Percentiles rank a stretch among this genome's conserved stretches.
phyloP scores from a whole-genome alignment of 1,140 invertebrate species.

The Lordiphosa mommai region DNA sequence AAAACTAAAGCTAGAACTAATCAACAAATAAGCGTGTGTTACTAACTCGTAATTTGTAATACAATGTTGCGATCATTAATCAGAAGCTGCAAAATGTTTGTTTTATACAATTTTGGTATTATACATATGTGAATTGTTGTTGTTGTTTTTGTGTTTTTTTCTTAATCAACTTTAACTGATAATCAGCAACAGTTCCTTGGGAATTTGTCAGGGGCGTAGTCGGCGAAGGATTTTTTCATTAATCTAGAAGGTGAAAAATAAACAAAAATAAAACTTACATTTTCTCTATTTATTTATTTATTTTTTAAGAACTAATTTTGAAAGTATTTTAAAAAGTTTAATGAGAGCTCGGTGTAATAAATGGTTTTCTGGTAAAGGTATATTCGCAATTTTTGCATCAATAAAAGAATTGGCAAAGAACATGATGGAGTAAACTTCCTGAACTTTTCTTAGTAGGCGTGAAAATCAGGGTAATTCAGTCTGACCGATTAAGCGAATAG shows the following conservation, averaged over 20 bases:
- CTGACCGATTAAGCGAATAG: too few relatives aligned
- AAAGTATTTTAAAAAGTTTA: too few relatives aligned
- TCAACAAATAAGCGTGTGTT: conserved; percentile 79
- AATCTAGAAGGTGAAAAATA: conserved; percentile 11
- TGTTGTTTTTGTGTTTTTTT: conserved; percentile 21
- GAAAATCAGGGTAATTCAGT: too few relatives aligned
- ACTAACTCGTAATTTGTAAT: conserved; percentile 72
- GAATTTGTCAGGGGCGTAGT: conserved; percentile 4
- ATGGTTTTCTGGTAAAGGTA: too few relatives aligned
- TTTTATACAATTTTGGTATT: conserved; percentile 46
- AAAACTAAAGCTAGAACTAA: conserved; percentile 77
- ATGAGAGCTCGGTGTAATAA: too few relatives aligned
- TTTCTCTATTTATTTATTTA: too few relatives aligned
- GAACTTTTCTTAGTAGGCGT: too few relatives aligned
- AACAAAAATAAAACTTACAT: too few relatives aligned
- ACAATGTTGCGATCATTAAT: conserved; percentile 71
- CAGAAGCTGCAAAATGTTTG: conserved; percentile 51
- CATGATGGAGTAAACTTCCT: too few relatives aligned
- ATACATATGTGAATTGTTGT: conserved; percentile 15
- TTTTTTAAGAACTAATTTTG: too few relatives aligned
- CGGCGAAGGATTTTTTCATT: background rate
- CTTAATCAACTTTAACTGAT: conserved; percentile 49
- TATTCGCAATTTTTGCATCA: too few relatives aligned
- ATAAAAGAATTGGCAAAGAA: too few relatives aligned
- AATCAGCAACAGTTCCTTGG: conserved; percentile 51